Evolutionary conservation across 2,797 vertebrate genomes (phyloP).

Genomic region (Pseudotriccus pelzelni): DNA sequence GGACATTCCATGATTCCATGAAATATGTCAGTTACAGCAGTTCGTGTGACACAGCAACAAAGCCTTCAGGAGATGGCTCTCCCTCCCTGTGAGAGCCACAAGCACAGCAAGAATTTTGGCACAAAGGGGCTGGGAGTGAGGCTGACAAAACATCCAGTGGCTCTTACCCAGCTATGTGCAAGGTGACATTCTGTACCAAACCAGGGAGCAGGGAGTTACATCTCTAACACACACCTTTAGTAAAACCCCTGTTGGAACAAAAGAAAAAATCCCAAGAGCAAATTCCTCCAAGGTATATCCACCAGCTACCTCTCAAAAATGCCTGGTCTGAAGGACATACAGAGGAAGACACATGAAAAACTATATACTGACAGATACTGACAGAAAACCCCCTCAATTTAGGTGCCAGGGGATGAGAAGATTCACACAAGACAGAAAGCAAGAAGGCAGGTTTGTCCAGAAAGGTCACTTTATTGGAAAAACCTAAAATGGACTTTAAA

Average conservation of each 20-base stretch:
- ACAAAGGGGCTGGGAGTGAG: not conserved
- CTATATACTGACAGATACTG: fast-evolving
- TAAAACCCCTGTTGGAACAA: no score
- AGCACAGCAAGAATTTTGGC: not conserved
- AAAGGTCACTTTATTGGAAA: conserved; percentile 80
- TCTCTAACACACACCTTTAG: not conserved
- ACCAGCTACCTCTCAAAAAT: not conserved
- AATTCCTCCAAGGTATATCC: no score
- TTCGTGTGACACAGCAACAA: fast-evolving
- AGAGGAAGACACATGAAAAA: not conserved
- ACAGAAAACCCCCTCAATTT: fast-evolving
- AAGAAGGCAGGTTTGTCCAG: not conserved
- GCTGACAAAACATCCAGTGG: fast-evolving
- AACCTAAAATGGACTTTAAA: conserved; percentile 25
- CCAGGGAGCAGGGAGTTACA: no score
- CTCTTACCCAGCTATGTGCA: fast-evolving
- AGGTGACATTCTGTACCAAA: no score
- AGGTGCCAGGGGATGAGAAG: not conserved
- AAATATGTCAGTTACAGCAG: not conserved
- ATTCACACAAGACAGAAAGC: not conserved
- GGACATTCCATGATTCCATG: no score
- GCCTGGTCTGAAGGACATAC: not conserved
- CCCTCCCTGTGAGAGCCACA: no score
- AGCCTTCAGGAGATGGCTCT: fast-evolving
- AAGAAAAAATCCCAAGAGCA: not conserved